phyloP scores from a whole-genome alignment of 2,797 vertebrate species.

The Rhincodon typus region DNA sequence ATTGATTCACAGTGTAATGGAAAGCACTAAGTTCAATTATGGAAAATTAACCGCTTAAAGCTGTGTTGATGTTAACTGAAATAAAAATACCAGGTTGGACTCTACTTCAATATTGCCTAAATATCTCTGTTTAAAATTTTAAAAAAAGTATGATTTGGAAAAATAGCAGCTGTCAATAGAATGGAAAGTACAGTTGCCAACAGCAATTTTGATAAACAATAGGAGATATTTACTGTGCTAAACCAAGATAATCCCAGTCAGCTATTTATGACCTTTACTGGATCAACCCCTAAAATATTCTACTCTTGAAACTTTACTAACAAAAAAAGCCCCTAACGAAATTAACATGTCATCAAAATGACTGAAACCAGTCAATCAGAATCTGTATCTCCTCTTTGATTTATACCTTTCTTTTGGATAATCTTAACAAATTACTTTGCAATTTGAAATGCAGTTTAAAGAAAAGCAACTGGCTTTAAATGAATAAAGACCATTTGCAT shows the following conservation, averaged over 20 bases:
- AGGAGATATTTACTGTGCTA: not conserved
- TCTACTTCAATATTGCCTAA: not conserved
- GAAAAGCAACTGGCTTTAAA: not conserved
- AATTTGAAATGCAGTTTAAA: not conserved
- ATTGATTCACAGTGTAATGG: constrained; percentile 5
- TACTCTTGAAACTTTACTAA: not conserved
- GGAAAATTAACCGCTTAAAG: constrained; percentile 15
- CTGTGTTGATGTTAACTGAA: not conserved
- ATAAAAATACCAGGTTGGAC: constrained; percentile 18
- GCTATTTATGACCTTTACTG: not conserved
- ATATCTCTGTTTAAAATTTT: not conserved
- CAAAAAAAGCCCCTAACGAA: not conserved
- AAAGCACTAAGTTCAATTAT: constrained; percentile 1
- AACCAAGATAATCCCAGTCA: not conserved
- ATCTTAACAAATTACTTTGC: not conserved
- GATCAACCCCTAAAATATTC: not conserved
- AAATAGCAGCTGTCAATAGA: not conserved
- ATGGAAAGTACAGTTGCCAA: not conserved
- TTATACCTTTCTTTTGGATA: too few relatives aligned
- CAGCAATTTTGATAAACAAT: not conserved
- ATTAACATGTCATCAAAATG: too few relatives aligned
- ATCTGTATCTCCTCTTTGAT: too few relatives aligned
- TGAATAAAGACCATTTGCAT: not conserved
- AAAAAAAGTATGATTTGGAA: constrained; percentile 12
- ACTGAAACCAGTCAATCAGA: too few relatives aligned